Conservation (phyloP, 2,797 vertebrate genomes). For the Myoxocephalus aenaeus region DNA sequence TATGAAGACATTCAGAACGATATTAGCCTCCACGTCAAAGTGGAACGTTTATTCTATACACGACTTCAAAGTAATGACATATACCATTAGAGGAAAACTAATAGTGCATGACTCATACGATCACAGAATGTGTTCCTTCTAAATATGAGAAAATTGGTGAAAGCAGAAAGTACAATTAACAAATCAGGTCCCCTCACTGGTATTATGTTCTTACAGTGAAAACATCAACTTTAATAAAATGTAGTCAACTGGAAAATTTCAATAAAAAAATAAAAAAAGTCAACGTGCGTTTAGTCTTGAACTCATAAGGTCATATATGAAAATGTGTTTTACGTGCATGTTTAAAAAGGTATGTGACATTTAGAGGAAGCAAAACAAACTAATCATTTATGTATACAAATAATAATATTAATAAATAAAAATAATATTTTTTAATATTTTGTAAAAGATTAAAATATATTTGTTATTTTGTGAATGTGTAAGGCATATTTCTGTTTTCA, state of each 20-base stretch:
- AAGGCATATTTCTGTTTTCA: neutral
- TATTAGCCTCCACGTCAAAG: neutral
- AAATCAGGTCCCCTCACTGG: neutral
- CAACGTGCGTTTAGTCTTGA: too few species aligned
- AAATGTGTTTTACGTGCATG: neutral
- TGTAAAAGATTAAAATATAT: too few species aligned
- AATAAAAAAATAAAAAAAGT: too few species aligned
- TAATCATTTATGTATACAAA: neutral
- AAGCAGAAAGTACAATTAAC: too few species aligned
- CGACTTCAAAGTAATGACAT: too few species aligned
- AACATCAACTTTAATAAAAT: neutral
- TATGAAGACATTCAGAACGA: neutral
- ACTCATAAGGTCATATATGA: neutral
- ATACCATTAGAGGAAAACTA: neutral
- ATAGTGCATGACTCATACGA: too few species aligned
- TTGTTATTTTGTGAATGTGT: too few species aligned
- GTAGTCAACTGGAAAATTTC: neutral
- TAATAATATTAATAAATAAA: too few species aligned
- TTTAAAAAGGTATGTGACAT: neutral
- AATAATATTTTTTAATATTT: too few species aligned
- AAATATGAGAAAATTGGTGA: neutral
- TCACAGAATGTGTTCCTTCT: neutral
- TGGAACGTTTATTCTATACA: too few species aligned
- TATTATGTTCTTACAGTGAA: neutral
- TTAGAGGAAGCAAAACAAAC: neutral